Conservation (phyloP, 37 sponge, comb jelly and placozoan species). For the Ephydatia muelleri region DNA sequence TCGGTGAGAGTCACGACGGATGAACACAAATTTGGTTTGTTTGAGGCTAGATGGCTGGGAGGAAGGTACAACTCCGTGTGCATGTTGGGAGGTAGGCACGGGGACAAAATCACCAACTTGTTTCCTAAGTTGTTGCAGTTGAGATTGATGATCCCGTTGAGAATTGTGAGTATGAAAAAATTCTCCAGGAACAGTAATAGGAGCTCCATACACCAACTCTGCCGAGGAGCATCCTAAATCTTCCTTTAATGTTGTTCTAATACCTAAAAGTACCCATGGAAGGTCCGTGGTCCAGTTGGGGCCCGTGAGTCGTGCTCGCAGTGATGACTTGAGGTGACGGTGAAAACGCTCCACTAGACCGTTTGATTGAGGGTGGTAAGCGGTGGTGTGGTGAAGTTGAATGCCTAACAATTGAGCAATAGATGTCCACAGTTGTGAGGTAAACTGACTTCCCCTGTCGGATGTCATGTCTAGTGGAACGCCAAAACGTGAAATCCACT, state of each 20-base stretch:
- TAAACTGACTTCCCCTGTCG: conserved; percentile 43
- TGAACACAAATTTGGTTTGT: conserved; percentile 13
- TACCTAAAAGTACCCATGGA: conserved; percentile 36
- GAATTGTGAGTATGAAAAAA: no score
- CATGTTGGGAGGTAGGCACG: conserved; percentile 12
- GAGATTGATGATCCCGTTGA: not conserved
- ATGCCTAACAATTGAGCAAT: no score
- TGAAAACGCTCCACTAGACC: conserved; percentile 31
- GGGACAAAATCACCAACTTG: not conserved
- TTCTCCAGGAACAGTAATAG: no score
- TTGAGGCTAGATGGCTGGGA: conserved; percentile 3
- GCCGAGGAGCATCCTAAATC: no score
- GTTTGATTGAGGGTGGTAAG: conserved; percentile 46
- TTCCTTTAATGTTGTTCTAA: no score
- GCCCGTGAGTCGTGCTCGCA: conserved; percentile 15
- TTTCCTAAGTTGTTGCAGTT: conserved; percentile 4
- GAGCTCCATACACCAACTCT: no score
- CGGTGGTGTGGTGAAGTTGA: conserved; percentile 24
- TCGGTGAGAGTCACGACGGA: conserved; percentile 19
- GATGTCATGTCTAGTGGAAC: not conserved
- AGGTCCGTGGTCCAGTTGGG: conserved; percentile 29
- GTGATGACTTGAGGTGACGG: conserved; percentile 28
- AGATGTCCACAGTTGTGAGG: conserved; percentile 42
- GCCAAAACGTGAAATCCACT: conserved; percentile 33
- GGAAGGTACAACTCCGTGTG: not conserved